Conservation (phyloP, 2,113 vertebrate genomes). For the Aegotheles bennettii region DNA sequence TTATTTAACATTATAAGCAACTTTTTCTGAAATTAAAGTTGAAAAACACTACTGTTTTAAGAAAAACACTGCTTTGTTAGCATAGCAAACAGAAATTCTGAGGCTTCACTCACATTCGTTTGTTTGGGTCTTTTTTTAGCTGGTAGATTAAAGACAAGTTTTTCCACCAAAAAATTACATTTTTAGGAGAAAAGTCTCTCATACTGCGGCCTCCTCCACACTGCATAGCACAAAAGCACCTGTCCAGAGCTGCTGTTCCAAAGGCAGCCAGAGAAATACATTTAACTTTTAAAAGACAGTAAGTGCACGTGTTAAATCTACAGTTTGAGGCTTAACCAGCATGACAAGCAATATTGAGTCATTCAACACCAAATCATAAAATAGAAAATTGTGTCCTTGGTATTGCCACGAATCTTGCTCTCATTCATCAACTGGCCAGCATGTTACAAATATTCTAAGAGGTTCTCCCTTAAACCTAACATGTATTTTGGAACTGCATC, state of each 20-base stretch:
- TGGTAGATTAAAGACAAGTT: not conserved
- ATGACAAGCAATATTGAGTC: not conserved
- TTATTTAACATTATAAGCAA: not conserved
- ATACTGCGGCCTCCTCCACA: not conserved
- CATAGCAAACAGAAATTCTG: not conserved
- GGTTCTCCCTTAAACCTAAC: not conserved
- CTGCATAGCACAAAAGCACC: not conserved
- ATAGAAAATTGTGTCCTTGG: not conserved
- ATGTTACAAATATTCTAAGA: not conserved
- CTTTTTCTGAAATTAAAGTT: not conserved
- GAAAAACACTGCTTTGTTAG: not conserved
- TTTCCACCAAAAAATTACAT: not conserved
- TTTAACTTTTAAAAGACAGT: not conserved
- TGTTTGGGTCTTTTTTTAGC: not conserved
- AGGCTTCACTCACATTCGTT: not conserved
- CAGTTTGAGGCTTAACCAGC: not conserved
- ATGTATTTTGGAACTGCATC: not conserved
- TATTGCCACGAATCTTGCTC: not conserved
- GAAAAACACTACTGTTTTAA: not conserved
- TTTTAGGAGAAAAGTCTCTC: not conserved
- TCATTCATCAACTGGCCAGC: not conserved
- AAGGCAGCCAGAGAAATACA: not conserved
- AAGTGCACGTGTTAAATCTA: not conserved
- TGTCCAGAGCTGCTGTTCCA: not conserved
- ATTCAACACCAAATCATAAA: not conserved